Percentiles rank a stretch among this genome's conserved stretches.
These are phyloP conservation scores for Campoplex nolae DNA, from an alignment of 2,888 invertebrate species.

Conservation along the genomic window DNA sequence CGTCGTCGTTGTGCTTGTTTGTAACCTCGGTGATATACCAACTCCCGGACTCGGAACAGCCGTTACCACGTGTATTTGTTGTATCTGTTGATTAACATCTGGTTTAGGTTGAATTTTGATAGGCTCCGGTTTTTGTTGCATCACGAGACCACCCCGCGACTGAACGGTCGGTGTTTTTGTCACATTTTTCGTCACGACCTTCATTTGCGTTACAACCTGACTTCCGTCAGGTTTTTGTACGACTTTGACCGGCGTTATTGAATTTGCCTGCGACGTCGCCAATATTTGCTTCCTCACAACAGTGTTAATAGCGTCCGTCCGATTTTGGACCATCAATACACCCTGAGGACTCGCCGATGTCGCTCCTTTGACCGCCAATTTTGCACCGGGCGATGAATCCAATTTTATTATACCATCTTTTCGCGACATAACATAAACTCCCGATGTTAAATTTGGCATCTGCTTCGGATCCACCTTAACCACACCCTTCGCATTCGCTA, in stretches of 20 bases:
- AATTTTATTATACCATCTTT: slow-evolving; percentile 91
- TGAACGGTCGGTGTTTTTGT: slow-evolving; percentile 64
- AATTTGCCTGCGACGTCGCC: slow-evolving; percentile 76
- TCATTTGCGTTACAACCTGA: slow-evolving; percentile 83
- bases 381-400: slow-evolving; percentile 87
- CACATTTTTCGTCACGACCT: slow-evolving; percentile 80
- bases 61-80: slow-evolving; percentile 83
- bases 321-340: slow-evolving; percentile 83
- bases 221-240: slow-evolving; percentile 82
- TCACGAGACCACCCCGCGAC: slow-evolving; percentile 37
- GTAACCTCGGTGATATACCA: slow-evolving; percentile 77
- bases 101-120: slow-evolving; percentile 83
- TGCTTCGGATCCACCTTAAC: slow-evolving; percentile 91
- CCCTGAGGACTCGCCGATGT: slow-evolving; percentile 72
- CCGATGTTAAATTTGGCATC: slow-evolving; percentile 87
- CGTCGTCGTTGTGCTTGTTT: slow-evolving; percentile 62
- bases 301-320: slow-evolving; percentile 75
- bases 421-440: slow-evolving; percentile 92
- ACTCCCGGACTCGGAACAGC: slow-evolving; percentile 79
- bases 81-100: slow-evolving; percentile 75
- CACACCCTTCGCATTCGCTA: slow-evolving; percentile 88
- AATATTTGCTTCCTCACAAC: slow-evolving; percentile 82
- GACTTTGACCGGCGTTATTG: slow-evolving; percentile 82
- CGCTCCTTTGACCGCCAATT: slow-evolving; percentile 81
- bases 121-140: slow-evolving; percentile 80